Conservation (phyloP, 2,797 vertebrate genomes). For the Parauchenoglanis punctatus region DNA sequence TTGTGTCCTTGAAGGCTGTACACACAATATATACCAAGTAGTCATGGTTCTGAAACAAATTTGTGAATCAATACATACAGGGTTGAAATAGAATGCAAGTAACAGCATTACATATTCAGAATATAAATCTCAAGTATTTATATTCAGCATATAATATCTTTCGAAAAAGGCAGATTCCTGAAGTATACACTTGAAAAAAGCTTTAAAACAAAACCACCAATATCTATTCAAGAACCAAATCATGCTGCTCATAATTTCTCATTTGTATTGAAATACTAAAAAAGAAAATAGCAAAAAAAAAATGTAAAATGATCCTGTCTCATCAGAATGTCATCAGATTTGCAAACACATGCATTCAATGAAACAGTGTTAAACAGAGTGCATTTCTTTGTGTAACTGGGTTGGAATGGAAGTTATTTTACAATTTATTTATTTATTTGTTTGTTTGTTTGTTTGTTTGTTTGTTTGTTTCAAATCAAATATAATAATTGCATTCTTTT, state of each 20-base stretch:
- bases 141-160: too few species aligned
- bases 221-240: too few species aligned
- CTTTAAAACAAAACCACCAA: too few species aligned
- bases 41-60: neutral
- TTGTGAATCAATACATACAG: conserved; percentile 4
- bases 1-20: neutral
- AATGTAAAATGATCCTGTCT: too few species aligned
- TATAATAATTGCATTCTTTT: neutral
- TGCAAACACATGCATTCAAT: too few species aligned
- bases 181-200: too few species aligned
- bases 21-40: neutral
- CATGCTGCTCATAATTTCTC: neutral
- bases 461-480: neutral
- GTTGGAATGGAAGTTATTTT: neutral
- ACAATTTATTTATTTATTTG: too few species aligned
- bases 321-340: too few species aligned
- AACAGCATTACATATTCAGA: neutral
- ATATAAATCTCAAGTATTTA: too few species aligned
- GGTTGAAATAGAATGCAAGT: neutral
- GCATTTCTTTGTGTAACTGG: neutral
- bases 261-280: neutral
- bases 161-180: too few species aligned
- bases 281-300: neutral
- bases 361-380: too few species aligned
- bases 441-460: too few species aligned